These are phyloP conservation scores for Spondyliosoma cantharus DNA, from an alignment of 2,797 vertebrate genomes.

Conservation along the genomic window DNA sequence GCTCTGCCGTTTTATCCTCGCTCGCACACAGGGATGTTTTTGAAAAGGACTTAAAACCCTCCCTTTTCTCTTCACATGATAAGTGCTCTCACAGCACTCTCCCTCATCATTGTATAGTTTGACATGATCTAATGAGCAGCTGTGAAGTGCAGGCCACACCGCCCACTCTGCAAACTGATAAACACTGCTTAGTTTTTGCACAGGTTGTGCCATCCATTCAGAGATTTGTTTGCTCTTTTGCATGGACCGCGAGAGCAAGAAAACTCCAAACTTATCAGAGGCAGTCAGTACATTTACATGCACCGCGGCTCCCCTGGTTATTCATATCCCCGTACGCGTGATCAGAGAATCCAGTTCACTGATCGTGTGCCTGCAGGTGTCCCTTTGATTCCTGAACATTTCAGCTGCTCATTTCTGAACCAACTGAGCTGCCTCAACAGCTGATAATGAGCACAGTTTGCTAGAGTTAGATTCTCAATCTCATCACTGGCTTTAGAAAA, in stretches of 20 bases:
- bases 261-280: neutral
- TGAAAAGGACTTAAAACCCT: slow-evolving; percentile 42
- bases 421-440: neutral
- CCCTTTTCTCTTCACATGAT: slow-evolving; percentile 23
- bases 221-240: no score
- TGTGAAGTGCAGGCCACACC: slow-evolving; percentile 39
- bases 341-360: neutral
- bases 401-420: neutral
- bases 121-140: slow-evolving; percentile 52
- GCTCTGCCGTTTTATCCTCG: slow-evolving; percentile 38
- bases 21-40: slow-evolving; percentile 45
- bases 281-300: neutral
- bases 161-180: slow-evolving; percentile 42
- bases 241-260: neutral
- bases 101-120: slow-evolving; percentile 34
- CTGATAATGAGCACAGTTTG: slow-evolving; percentile 1
- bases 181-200: slow-evolving; percentile 24
- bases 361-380: neutral
- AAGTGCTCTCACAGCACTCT: slow-evolving; percentile 55
- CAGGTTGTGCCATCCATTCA: slow-evolving; percentile 22
- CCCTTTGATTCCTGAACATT: slow-evolving; percentile 21
- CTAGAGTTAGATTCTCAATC: slow-evolving; percentile 2
- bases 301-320: neutral
- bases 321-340: neutral
- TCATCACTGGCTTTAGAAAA: neutral